These are phyloP conservation scores for Drosophila kanekoi DNA, from an alignment of 2,888 invertebrate genomes.

Conservation along the genomic window DNA sequence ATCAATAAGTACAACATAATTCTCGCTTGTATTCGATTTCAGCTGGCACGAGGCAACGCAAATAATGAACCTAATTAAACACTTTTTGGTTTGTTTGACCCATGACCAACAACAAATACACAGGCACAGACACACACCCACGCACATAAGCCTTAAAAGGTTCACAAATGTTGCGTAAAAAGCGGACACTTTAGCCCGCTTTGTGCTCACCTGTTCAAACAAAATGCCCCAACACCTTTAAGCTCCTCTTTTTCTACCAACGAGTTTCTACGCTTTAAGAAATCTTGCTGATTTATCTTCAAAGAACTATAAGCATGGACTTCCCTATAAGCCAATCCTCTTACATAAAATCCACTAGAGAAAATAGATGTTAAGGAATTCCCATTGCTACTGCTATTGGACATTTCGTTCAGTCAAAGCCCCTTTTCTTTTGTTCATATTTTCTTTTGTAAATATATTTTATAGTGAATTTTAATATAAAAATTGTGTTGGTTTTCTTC, in stretches of 20 bases:
- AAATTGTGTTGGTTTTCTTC: not conserved
- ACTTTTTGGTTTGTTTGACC: not conserved
- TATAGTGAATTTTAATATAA: not conserved
- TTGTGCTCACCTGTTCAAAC: not conserved
- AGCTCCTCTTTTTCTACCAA: not conserved
- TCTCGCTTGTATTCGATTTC: no score
- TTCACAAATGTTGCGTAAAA: constrained; percentile 1
- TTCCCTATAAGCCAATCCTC: no score
- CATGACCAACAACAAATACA: not conserved
- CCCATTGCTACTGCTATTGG: no score
- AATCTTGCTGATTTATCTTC: no score
- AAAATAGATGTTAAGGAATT: no score
- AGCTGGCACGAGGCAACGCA: not conserved
- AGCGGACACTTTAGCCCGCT: not conserved
- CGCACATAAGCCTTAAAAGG: not conserved
- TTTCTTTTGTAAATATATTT: not conserved
- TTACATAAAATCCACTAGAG: no score
- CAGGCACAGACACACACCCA: not conserved
- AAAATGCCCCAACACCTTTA: not conserved
- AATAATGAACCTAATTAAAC: not conserved
- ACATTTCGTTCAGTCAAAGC: no score
- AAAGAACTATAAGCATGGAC: no score
- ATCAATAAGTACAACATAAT: no score
- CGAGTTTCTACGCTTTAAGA: no score
- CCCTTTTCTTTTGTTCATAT: not conserved